Conservation (phyloP, 1,140 invertebrate genomes). For the Parasteatoda tepidariorum region DNA sequence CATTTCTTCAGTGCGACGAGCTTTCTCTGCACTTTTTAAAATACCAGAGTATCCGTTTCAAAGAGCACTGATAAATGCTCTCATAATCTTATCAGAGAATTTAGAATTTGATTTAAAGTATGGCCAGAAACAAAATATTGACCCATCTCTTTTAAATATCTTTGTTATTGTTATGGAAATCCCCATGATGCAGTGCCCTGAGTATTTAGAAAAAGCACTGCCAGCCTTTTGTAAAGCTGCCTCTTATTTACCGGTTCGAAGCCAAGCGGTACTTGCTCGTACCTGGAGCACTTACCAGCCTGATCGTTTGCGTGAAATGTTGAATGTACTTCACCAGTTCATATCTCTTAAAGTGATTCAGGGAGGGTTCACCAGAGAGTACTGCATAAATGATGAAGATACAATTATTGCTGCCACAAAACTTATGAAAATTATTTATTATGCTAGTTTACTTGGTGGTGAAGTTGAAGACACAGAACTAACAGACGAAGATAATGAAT, state of each 20-base stretch:
- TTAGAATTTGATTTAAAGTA: slow-evolving; percentile 81
- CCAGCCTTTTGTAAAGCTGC: slow-evolving; percentile 84
- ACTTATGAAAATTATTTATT: slow-evolving; percentile 83
- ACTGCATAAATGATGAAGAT: slow-evolving; percentile 85
- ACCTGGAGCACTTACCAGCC: slow-evolving; percentile 82
- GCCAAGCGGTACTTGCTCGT: slow-evolving; percentile 83
- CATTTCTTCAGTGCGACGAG: slow-evolving; percentile 73
- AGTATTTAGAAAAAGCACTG: slow-evolving; percentile 85
- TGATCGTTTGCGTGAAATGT: slow-evolving; percentile 77
- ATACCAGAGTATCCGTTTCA: slow-evolving; percentile 74
- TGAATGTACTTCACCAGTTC: slow-evolving; percentile 87
- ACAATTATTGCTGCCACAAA: slow-evolving; percentile 76
- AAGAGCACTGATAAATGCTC: slow-evolving; percentile 81
- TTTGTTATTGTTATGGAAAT: slow-evolving; percentile 91
- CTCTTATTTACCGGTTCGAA: slow-evolving; percentile 77
- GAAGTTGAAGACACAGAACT: slow-evolving; percentile 66
- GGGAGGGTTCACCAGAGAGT: slow-evolving; percentile 78
- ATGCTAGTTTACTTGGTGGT: slow-evolving; percentile 88
- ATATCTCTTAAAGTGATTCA: slow-evolving; percentile 84
- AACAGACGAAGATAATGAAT: slow-evolving; percentile 61
- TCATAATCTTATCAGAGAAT: slow-evolving; percentile 79
- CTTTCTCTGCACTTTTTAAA: slow-evolving; percentile 74
- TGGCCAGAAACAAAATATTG: slow-evolving; percentile 70
- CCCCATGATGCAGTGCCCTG: slow-evolving; percentile 80
- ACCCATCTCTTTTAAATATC: slow-evolving; percentile 76